Evolutionary conservation across 2,888 invertebrate species (phyloP).

Genomic region (Stegana nigrithorax): DNA sequence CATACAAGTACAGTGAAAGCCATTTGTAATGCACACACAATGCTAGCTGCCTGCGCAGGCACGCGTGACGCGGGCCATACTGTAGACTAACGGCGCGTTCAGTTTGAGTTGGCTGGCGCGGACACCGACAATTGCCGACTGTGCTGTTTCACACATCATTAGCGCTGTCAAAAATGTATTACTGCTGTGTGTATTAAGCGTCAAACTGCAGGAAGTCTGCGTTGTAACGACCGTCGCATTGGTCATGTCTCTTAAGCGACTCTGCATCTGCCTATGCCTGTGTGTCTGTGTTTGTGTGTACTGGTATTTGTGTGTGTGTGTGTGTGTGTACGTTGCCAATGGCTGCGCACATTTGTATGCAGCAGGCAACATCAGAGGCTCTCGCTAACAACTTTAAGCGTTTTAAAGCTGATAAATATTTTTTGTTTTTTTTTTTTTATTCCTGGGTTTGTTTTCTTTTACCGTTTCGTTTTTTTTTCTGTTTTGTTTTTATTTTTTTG

Average conservation of each 20-base stretch:
- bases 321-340: slow-evolving; percentile 14
- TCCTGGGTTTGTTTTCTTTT: not conserved
- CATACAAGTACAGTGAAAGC: too few species aligned
- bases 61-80: too few species aligned
- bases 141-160: slow-evolving; percentile 54
- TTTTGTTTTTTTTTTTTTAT: slow-evolving; percentile 20
- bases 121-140: slow-evolving; percentile 26
- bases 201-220: slow-evolving; percentile 7
- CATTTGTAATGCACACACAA: too few species aligned
- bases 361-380: too few species aligned
- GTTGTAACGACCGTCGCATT: not conserved
- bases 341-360: slow-evolving; percentile 40
- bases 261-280: not conserved
- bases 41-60: too few species aligned
- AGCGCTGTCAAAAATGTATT: slow-evolving; percentile 24
- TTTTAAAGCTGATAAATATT: slow-evolving; percentile 22
- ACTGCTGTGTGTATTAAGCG: not conserved
- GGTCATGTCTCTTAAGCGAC: not conserved
- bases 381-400: too few species aligned
- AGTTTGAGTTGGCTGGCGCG: not conserved
- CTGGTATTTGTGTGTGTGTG: not conserved
- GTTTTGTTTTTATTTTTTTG: not conserved
- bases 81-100: too few species aligned
- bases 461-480: not conserved
- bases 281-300: not conserved